Evolutionary conservation across 2,888 invertebrate species (phyloP), one percentile per base, ranked within the genome.

Genomic region (Calameuta pallipes): DNA sequence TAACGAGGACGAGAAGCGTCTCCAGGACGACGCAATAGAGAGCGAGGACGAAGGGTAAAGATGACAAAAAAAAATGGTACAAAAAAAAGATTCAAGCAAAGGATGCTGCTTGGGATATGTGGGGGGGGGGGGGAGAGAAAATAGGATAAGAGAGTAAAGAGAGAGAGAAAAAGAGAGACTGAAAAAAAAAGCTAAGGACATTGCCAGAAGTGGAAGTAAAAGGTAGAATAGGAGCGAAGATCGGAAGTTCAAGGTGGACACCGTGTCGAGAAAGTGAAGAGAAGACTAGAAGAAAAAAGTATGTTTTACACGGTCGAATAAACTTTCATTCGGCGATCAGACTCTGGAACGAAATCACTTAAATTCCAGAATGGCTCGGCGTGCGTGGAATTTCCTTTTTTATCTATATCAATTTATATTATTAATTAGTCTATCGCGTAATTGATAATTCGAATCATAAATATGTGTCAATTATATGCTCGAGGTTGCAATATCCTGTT

Each of bases 171-270:
- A 1, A 3, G 36, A 9, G 70, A 11, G n/a, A n/a, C 0, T 11
- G 12, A 69, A 3, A 31, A 23, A 70, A 41, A 12, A 15, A 70
- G 13, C 13, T 11, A 70, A 12, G 33, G 70, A 34, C 0, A 30
- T 12, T 31, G 15, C 71, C 30, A n/a, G 71, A 4, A 31, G 3
- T 71, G 31, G 3, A 71, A 71, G 3, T 13, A 31, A 30, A 34
- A 37, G 30, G 37, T 34, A 33, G 9, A n/a, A 30, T n/a, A n/a
- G 74, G 56, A 31, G 69, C 41, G 34, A 73, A 75, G 69, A n/a
- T 71, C 31, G 71, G 71, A 71, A 71, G 71, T 31, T 71, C 71
- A 71, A 71, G 71, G 71, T 34, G 56, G 56, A 56, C 56, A 23
- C 56, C 56, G 71, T 15, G 31, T 31, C 71, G 71, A 33, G 71